Percentiles rank a stretch among this genome's conserved stretches.
Conservation (phyloP, 1,140 invertebrate genomes). For the Trichonephila clavata region DNA sequence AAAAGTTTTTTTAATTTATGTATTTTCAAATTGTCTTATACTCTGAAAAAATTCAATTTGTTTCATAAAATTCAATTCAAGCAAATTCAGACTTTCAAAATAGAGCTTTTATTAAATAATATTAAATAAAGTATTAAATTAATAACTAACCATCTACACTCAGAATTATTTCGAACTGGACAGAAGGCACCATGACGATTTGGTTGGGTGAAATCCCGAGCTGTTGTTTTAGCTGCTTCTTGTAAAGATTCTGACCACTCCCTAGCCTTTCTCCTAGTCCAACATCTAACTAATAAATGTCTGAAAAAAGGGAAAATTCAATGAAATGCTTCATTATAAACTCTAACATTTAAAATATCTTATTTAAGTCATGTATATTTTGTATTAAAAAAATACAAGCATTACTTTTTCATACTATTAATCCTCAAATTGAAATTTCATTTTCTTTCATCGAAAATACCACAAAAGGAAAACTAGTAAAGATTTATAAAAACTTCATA, state of each 20-base stretch:
- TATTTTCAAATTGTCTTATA: too few relatives aligned
- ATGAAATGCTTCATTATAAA: too few relatives aligned
- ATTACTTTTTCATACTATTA: neutral
- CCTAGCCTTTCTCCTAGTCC: conserved; percentile 90
- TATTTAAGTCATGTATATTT: too few relatives aligned
- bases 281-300: conserved; percentile 92
- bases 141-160: conserved; percentile 84
- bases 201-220: conserved; percentile 87
- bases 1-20: too few relatives aligned
- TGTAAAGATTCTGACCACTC: conserved; percentile 92
- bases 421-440: neutral
- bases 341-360: too few relatives aligned
- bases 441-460: neutral
- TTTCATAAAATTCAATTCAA: too few relatives aligned
- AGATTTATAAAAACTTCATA: too few relatives aligned
- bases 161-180: conserved; percentile 86
- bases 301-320: conserved; percentile 81
- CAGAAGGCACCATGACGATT: conserved; percentile 93
- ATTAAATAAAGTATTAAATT: neutral
- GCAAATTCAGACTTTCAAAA: too few relatives aligned
- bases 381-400: too few relatives aligned
- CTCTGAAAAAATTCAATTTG: too few relatives aligned
- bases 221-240: conserved; percentile 85
- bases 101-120: neutral
- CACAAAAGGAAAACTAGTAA: too few relatives aligned